Base-by-base conservation (phyloP, 2,888 invertebrate species). In the Xanthia togata region DNA sequence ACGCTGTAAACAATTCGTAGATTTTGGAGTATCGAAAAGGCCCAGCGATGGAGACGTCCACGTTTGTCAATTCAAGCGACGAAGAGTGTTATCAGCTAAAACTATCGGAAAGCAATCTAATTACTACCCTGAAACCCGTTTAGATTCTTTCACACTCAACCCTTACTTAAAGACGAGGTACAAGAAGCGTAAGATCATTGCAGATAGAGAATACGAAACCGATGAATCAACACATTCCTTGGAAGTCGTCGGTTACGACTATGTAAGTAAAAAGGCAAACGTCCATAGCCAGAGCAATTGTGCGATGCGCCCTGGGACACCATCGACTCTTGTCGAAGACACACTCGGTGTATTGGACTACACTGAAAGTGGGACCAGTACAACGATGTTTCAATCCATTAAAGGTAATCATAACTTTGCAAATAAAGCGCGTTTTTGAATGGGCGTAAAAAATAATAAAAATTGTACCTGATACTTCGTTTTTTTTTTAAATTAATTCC, bases 161-260 rank as follows among this genome's bases (percentile, higher is more conserved):
- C 68, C 55, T 17, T n/a, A 55, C n/a, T 20, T n/a, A 11, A 68
- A n/a, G 1, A 59, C 59, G 35, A 68, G 12, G 12, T 57, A 57
- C 31, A 73, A 57, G 35, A 57, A 35, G 20, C n/a, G 14, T 4
- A n/a, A 47, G 11, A 11, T 23, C 31, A 26, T 73, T 4, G 44
- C 14, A 14, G 9, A 53, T 2, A 23, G 6, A 20, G 72, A 79
- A 26, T 26, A 70, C 0, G 55, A 59, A 0, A 63, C 70, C 2
- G 78, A 83, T 2, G 44, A 26, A 23, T 93, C 93, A 0, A 69
- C 78, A 12, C 91, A 91, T 78, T 93, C 94, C 0, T 76, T 94
- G 41, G 85, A 92, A 85, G 94, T 94, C 0, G 88, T 87, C 12
- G 91, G 90, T 0, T 91, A 83, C 20, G 91, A 93, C 70, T 92